Percentiles rank a stretch among this genome's conserved stretches.
phyloP scores from a whole-genome alignment of 2,797 vertebrate genomes.

The Carapus acus region DNA sequence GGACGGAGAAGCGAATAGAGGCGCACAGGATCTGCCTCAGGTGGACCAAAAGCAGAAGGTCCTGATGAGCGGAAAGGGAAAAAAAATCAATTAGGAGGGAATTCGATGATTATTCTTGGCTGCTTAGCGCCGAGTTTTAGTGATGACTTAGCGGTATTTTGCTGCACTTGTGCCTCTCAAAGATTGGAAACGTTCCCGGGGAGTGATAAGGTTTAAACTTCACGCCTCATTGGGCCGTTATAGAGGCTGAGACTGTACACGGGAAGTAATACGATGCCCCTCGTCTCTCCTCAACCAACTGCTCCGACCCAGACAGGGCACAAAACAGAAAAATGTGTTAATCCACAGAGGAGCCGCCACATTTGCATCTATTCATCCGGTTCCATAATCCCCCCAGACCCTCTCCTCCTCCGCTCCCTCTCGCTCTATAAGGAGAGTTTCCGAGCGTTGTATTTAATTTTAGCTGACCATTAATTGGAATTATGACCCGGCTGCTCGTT shows the following conservation, averaged over 20 bases:
- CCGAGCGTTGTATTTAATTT: neutral
- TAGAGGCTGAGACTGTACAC: slow-evolving; percentile 38
- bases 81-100: slow-evolving; percentile 25
- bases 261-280: slow-evolving; percentile 39
- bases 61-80: slow-evolving; percentile 62
- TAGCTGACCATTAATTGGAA: neutral
- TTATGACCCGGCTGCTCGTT: no score
- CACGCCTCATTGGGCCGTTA: slow-evolving; percentile 37
- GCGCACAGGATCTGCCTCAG: slow-evolving; percentile 56
- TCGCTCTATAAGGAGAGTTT: neutral
- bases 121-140: slow-evolving; percentile 5
- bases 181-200: slow-evolving; percentile 15
- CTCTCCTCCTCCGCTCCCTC: neutral
- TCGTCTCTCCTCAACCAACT: slow-evolving; percentile 29
- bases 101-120: neutral
- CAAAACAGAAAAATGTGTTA: slow-evolving; percentile 9
- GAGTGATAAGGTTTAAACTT: slow-evolving; percentile 34
- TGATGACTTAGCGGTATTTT: slow-evolving; percentile 9
- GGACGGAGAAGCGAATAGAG: slow-evolving; percentile 52
- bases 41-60: slow-evolving; percentile 60
- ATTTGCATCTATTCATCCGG: slow-evolving; percentile 4
- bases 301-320: slow-evolving; percentile 17
- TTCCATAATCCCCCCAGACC: neutral
- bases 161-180: slow-evolving; percentile 14
- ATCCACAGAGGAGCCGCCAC: neutral